These are phyloP conservation scores for Volucella bombylans DNA, from an alignment of 2,888 invertebrate genomes.

Conservation along the genomic window DNA sequence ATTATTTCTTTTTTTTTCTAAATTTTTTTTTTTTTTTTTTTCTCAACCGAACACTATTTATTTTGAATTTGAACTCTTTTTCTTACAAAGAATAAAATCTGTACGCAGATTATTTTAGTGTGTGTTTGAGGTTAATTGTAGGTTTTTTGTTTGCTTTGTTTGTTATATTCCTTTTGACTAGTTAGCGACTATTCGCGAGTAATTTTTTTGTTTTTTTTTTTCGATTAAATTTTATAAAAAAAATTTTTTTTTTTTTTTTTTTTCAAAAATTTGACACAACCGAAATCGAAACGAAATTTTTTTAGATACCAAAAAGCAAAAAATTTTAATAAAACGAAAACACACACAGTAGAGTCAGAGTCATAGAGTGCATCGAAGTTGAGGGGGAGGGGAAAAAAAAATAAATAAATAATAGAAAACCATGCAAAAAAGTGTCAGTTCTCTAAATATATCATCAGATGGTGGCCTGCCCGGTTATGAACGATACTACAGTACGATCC, in stretches of 20 bases:
- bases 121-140: slow-evolving; percentile 44
- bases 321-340: background rate
- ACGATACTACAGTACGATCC: slow-evolving; percentile 70
- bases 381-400: background rate
- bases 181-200: slow-evolving; percentile 4
- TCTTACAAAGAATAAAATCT: slow-evolving; percentile 16
- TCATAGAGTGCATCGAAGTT: background rate
- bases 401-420: background rate
- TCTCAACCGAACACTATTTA: slow-evolving; percentile 1
- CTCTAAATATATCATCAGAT: slow-evolving; percentile 58
- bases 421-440: slow-evolving; percentile 69
- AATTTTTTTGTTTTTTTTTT: background rate
- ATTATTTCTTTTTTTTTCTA: background rate
- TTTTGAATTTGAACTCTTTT: slow-evolving; percentile 34
- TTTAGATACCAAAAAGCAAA: slow-evolving; percentile 15
- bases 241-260: slow-evolving; percentile 1
- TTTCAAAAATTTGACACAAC: background rate
- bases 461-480: slow-evolving; percentile 35
- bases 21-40: slow-evolving; percentile 17
- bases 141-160: slow-evolving; percentile 34
- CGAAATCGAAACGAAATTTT: slow-evolving; percentile 38
- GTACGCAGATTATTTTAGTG: slow-evolving; percentile 36
- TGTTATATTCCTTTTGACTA: background rate
- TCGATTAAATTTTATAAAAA: slow-evolving; percentile 1
- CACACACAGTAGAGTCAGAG: no score